Conservation (phyloP, 2,113 vertebrate species). For the Origma solitaria region DNA sequence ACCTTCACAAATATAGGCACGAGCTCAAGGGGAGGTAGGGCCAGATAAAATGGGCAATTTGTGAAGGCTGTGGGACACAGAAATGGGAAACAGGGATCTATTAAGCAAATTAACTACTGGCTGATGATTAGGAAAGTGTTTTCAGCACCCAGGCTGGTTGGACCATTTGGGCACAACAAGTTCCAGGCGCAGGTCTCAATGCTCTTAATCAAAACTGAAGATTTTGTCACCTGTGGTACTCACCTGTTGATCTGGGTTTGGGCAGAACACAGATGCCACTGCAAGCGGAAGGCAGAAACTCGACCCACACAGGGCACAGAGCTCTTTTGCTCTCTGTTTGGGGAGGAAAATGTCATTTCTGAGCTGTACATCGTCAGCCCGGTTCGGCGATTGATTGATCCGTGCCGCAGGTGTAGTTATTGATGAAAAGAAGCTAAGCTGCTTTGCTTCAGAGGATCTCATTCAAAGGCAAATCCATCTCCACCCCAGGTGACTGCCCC, state of each 20-base stretch:
- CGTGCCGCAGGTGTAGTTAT: not conserved
- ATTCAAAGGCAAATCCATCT: not conserved
- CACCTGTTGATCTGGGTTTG: not conserved
- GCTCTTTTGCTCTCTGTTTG: not conserved
- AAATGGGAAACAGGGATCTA: not conserved
- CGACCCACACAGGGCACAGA: not conserved
- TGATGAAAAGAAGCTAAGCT: not conserved
- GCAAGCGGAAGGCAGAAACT: not conserved
- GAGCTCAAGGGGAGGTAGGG: not conserved
- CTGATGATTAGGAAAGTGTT: not conserved
- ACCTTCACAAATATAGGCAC: not conserved
- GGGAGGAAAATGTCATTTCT: not conserved
- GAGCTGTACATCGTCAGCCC: not conserved
- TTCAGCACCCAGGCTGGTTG: not conserved
- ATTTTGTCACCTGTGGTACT: accelerated
- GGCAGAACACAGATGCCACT: not conserved
- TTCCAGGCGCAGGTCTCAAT: not conserved
- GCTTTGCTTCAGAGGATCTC: not conserved
- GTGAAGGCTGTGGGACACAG: not conserved
- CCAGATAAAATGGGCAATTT: not conserved
- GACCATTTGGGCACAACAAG: accelerated
- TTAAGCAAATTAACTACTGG: not conserved
- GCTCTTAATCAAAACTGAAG: accelerated
- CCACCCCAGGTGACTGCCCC: not conserved
- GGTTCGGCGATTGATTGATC: not conserved